These are phyloP conservation scores for Pammene fasciana DNA, from an alignment of 2,888 invertebrate genomes.

Conservation along the genomic window DNA sequence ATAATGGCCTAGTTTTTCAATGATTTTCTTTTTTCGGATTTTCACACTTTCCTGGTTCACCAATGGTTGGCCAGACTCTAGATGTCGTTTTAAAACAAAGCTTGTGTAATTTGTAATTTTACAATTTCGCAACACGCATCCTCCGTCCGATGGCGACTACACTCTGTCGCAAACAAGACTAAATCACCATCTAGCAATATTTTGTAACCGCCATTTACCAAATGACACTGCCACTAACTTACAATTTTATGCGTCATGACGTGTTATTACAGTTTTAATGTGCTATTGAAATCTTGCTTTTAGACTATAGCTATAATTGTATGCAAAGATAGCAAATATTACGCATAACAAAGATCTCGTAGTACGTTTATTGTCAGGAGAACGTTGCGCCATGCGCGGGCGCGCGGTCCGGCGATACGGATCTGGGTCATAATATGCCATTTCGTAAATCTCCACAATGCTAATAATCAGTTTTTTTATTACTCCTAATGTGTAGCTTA, in stretches of 20 bases:
- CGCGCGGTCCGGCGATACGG: constrained; percentile 60
- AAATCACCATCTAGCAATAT: constrained; percentile 45
- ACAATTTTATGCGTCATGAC: constrained; percentile 31
- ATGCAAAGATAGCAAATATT: constrained; percentile 46
- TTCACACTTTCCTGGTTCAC: too few relatives aligned
- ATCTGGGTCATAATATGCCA: constrained; percentile 74
- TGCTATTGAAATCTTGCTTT: constrained; percentile 24
- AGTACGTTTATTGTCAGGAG: constrained; percentile 70
- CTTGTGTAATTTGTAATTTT: constrained; percentile 48
- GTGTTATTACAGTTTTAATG: constrained; percentile 26
- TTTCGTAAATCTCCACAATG: constrained; percentile 71
- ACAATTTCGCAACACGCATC: constrained; percentile 48
- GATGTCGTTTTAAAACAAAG: constrained; percentile 38
- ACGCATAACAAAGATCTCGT: constrained; percentile 68
- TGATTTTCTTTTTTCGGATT: too few relatives aligned
- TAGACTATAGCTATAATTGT: constrained; percentile 27
- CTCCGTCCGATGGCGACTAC: constrained; percentile 34
- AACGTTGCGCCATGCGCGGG: constrained; percentile 45
- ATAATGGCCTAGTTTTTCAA: too few relatives aligned
- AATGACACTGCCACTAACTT: constrained; percentile 32
- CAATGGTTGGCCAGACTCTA: neutral
- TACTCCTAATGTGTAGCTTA: constrained; percentile 39
- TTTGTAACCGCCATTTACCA: constrained; percentile 49
- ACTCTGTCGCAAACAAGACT: constrained; percentile 45
- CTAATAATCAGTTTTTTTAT: constrained; percentile 56